Conservation (phyloP, 2,888 invertebrate genomes). For the Eupithecia subfuscata region DNA sequence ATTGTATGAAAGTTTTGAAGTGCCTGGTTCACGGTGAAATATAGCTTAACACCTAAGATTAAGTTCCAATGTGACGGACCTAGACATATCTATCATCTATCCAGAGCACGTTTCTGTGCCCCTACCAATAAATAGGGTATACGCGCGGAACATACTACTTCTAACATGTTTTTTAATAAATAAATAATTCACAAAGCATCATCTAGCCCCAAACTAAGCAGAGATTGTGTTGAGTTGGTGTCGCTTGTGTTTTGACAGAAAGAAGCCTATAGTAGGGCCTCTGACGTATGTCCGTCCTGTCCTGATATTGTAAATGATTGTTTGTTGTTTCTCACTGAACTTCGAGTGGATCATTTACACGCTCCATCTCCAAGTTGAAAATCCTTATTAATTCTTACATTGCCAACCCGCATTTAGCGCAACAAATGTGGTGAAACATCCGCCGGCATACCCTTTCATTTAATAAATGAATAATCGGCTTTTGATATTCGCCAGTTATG, state of each 20-base stretch:
- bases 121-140: background rate
- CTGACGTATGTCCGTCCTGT: background rate
- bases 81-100: background rate
- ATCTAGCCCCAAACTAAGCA: background rate
- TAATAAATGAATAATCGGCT: slow-evolving; percentile 30
- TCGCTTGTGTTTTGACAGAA: background rate
- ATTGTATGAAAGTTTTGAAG: background rate
- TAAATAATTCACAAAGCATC: background rate
- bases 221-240: background rate
- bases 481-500: slow-evolving; percentile 29
- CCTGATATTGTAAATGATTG: background rate
- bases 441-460: slow-evolving; percentile 35
- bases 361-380: background rate
- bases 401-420: slow-evolving; percentile 1
- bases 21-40: no score
- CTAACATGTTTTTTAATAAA: no score
- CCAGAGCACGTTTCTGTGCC: background rate
- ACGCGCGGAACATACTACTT: no score
- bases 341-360: background rate
- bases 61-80: background rate
- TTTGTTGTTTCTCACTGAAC: background rate
- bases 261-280: no score
- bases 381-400: background rate
- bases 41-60: background rate
- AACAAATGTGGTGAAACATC: slow-evolving; percentile 18